Percentiles rank a stretch among this genome's conserved stretches.
These are phyloP conservation scores for Catajapyx aquilonaris DNA, from an alignment of 1,140 invertebrate genomes.

Conservation along the genomic window DNA sequence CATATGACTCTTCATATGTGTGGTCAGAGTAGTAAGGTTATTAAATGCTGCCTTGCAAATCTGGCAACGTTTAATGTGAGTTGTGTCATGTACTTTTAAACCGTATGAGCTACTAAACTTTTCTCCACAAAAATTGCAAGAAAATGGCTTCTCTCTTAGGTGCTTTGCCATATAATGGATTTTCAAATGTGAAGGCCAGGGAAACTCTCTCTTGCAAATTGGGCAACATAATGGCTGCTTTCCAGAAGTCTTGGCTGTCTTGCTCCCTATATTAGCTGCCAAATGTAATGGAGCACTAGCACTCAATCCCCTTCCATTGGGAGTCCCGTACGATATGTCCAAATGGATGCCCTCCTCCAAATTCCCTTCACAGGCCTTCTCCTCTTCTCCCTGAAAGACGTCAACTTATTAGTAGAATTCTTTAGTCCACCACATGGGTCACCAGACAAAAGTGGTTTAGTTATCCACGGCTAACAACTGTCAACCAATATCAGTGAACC, in stretches of 20 bases:
- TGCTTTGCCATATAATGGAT: slow-evolving; percentile 31
- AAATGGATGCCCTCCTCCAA: too few species aligned
- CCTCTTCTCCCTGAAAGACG: too few species aligned
- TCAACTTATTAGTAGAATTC: too few species aligned
- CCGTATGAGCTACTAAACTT: slow-evolving; percentile 23
- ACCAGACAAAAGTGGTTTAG: too few species aligned
- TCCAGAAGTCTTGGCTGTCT: slow-evolving; percentile 30
- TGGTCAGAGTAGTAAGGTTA: slow-evolving; percentile 35
- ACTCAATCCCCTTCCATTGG: too few species aligned
- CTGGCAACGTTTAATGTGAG: slow-evolving; percentile 32
- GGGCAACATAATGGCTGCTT: slow-evolving; percentile 34
- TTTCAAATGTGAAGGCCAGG: slow-evolving; percentile 22
- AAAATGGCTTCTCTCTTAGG: slow-evolving; percentile 19
- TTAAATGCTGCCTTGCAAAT: slow-evolving; percentile 36
- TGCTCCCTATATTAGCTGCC: too few species aligned
- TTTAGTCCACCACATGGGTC: too few species aligned
- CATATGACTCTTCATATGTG: slow-evolving; percentile 39
- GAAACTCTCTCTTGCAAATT: slow-evolving; percentile 24
- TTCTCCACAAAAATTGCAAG: slow-evolving; percentile 19
- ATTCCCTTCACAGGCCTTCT: too few species aligned
- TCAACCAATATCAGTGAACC: too few species aligned
- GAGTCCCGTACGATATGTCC: too few species aligned
- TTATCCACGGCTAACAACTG: too few species aligned
- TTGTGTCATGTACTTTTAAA: slow-evolving; percentile 26
- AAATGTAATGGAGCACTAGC: too few species aligned